These are phyloP conservation scores for Caranx melampygus DNA, from an alignment of 2,113 vertebrate species.

Conservation along the genomic window DNA sequence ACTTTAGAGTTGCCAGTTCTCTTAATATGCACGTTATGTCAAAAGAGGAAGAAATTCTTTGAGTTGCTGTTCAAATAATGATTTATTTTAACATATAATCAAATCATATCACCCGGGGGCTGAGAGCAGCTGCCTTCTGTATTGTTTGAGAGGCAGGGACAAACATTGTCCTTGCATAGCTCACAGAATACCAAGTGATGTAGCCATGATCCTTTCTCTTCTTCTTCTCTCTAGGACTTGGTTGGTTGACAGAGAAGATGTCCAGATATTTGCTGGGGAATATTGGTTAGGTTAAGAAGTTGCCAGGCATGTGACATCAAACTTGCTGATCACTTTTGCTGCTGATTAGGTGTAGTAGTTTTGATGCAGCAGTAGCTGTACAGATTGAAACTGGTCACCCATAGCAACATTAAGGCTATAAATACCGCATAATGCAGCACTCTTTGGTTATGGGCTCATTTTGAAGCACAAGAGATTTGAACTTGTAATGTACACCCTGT, in stretches of 20 bases:
- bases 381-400: background rate
- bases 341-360: background rate
- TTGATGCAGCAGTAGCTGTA: background rate
- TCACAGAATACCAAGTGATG: too few species aligned
- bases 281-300: background rate
- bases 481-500: too few species aligned
- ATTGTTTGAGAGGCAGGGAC: too few species aligned
- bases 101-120: too few species aligned
- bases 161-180: too few species aligned
- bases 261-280: background rate
- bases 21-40: too few species aligned
- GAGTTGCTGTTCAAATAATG: too few species aligned
- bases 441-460: background rate
- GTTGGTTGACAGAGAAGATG: constrained; percentile 2
- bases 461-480: background rate
- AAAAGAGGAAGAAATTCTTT: too few species aligned
- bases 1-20: too few species aligned
- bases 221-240: background rate
- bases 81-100: too few species aligned
- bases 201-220: too few species aligned
- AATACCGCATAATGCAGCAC: background rate
- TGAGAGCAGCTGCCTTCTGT: too few species aligned
- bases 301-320: background rate
- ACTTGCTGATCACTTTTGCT: background rate
- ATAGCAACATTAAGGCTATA: background rate